Conservation (phyloP, 1,140 invertebrate species). For the Tetranychus cinnabarinus region DNA sequence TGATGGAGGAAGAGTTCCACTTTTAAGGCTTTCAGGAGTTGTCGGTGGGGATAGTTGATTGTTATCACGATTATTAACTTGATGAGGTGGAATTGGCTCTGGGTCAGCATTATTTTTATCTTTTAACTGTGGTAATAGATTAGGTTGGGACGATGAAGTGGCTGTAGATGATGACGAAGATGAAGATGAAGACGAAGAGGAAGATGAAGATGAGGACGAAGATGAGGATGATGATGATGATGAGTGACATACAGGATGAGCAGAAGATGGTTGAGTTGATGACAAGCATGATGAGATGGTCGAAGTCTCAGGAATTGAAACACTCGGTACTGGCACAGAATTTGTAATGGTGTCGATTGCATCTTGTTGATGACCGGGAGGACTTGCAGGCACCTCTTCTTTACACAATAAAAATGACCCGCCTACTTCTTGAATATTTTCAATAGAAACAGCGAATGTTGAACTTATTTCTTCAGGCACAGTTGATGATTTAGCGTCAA, state of each 20-base stretch:
- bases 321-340: too few relatives aligned
- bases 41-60: not conserved
- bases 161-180: not conserved
- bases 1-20: not conserved
- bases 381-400: conserved; percentile 38
- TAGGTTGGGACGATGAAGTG: not conserved
- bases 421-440: not conserved
- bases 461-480: conserved; percentile 5
- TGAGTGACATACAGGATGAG: not conserved
- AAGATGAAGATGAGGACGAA: not conserved
- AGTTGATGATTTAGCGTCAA: not conserved
- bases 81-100: not conserved
- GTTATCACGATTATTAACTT: not conserved
- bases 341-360: not conserved
- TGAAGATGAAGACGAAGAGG: not conserved
- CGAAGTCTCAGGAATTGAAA: not conserved
- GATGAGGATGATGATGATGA: not conserved
- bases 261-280: not conserved
- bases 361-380: conserved; percentile 1
- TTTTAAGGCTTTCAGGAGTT: conserved; percentile 1
- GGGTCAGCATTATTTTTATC: not conserved
- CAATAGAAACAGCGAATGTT: conserved; percentile 13
- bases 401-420: conserved; percentile 39
- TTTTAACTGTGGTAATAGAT: not conserved
- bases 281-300: not conserved